Evolutionary conservation across 2,888 invertebrate species (phyloP), one percentile per base, ranked within the genome.

Genomic region (Nudaria mundana): DNA sequence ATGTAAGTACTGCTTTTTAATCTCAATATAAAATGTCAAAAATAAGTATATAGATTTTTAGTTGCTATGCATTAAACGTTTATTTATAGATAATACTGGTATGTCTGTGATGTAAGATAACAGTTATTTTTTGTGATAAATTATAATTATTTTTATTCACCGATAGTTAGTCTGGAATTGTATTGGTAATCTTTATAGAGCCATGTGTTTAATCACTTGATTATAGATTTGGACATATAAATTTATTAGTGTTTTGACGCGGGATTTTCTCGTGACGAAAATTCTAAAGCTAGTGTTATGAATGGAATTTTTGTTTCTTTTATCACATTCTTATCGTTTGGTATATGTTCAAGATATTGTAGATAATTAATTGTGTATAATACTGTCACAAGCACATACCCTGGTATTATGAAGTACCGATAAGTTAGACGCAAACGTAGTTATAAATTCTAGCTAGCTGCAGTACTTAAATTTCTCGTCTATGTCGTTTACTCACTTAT

Each of bases 281-380:
- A 34, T 22, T 28, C 18, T 11, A 32, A 2, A 36, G 22, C 7
- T 34, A 28, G 55, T 59, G 39, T 59, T 61, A 56, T 66, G 67
- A 68, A 63, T 66, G 64, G 56, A 63, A 65, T 52, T 57, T 54
- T 59, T 48, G 58, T 55, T 52, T 8, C 50, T 54, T 45, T 33
- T 20, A 28, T 32, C 10, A 15, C 15, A 60, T 63, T 54, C 44
- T 34, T 43, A 33, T 50, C 46, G 51, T 52, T 56, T 48, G 36
- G 36, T 36, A 30, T 50, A 52, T 48, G 42, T 47, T 51, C 47
- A 11, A 46, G 56, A 52, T 63, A 56, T 40, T 36, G 20, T 52
- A 59, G 54, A 49, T 58, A n/a, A 48, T 58, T 20, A 44, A 63
- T 63, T 56, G 48, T 44, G 45, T 49, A 42, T 53, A 51, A 57